Evolutionary conservation across 1,140 invertebrate genomes (phyloP), one percentile per base, ranked within the genome.

Genomic region (Drosophila azteca): DNA sequence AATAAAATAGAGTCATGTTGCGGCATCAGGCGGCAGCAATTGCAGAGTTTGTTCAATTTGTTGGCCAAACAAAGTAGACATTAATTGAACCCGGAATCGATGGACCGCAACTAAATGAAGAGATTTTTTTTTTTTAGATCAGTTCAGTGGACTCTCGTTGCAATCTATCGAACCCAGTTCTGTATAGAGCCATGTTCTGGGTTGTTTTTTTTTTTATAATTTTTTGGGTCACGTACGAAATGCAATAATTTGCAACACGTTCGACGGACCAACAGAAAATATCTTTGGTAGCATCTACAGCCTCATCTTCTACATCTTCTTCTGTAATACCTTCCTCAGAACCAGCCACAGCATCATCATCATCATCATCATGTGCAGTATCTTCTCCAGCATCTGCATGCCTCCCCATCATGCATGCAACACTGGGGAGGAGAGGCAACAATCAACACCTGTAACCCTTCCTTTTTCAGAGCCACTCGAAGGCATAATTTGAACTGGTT

Each of bases 241-340:
- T 74, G 66, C 73, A 77, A 89, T 88, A 88, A 88, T 88, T 88
- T 89, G 79, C 84, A 75, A 77, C 79, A 89, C 84, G 84, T 84
- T 80, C 63, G 49, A 58, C 53, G 48, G 66, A 48, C 58, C 59
- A 63, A 52, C 74, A 60, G 13, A 22, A 62, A 13, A 13, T 49
- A 52, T 48, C 48, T 39, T 26, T 22, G 44, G 24, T 50, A 48
- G 48, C 54, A 74, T 9, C 52, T 57, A 7, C 49, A 60, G 31
- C 66, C 69, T 48, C 53, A 63, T 45, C 64, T 59, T 59, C 45
- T 39, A 49, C 51, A 78, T 68, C 68, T 15, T 60, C 55, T 44
- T 77, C 57, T 43, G 29, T 52, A 49, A 22, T 67, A 50, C 43
- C 41, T 49, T 6, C 44, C 63, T 8, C 8, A 31, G 11, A 11